Conservation (phyloP, 2,888 invertebrate genomes). For the Sarcophaga carnaria region DNA sequence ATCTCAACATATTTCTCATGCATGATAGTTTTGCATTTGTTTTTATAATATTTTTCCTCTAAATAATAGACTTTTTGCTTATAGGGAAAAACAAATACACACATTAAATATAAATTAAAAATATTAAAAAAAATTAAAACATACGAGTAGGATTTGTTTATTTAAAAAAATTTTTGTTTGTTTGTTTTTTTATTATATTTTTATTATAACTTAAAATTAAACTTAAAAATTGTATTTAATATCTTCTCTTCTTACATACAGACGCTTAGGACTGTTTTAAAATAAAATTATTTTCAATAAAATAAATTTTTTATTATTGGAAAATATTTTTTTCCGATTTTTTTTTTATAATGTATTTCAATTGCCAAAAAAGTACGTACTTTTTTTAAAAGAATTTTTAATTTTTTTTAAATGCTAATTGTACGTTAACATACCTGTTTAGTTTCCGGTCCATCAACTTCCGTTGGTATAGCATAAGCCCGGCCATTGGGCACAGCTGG, state of each 20-base stretch:
- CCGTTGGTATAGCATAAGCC: constrained; percentile 79
- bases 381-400: constrained; percentile 8
- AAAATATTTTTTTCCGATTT: constrained; percentile 8
- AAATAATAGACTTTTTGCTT: no score
- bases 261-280: constrained; percentile 37
- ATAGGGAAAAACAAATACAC: background rate
- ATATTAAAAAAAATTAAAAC: no score
- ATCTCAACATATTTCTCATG: constrained; percentile 51
- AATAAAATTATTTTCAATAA: constrained; percentile 7
- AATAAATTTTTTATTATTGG: background rate
- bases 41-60: background rate
- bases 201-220: constrained; percentile 14
- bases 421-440: constrained; percentile 79
- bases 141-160: no score
- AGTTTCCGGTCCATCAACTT: constrained; percentile 79
- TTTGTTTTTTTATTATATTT: background rate
- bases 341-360: background rate
- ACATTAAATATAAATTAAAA: no score
- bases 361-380: constrained; percentile 30
- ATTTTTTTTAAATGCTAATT: constrained; percentile 58
- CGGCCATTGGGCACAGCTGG: constrained; percentile 82
- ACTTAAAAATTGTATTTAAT: background rate
- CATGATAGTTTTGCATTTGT: constrained; percentile 31
- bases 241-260: constrained; percentile 11
- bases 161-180: no score